These are phyloP conservation scores for Peromyscus melanophrys DNA, from an alignment of 2,797 vertebrate genomes.

Conservation along the genomic window DNA sequence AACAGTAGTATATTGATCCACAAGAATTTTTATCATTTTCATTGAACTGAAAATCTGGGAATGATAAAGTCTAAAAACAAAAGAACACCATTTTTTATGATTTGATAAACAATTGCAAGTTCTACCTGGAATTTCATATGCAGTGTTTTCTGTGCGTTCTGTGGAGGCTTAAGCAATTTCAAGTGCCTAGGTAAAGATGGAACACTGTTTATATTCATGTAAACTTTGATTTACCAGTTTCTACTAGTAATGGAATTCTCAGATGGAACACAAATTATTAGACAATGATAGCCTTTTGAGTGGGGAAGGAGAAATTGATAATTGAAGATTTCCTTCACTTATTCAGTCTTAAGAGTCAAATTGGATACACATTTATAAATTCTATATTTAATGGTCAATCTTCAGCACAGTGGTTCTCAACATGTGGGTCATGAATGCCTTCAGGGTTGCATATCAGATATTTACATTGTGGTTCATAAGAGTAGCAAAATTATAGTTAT, in stretches of 20 bases:
- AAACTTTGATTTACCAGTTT: slow-evolving; percentile 31
- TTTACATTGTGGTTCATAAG: neutral
- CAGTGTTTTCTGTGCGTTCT: neutral
- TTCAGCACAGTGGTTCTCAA: neutral
- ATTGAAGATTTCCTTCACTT: neutral
- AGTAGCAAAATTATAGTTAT: neutral
- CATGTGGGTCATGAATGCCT: neutral
- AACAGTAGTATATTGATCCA: neutral
- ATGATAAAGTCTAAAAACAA: neutral
- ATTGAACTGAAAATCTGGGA: neutral
- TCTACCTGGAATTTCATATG: neutral
- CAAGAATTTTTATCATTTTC: neutral
- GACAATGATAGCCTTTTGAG: neutral
- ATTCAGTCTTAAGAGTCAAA: slow-evolving; percentile 17
- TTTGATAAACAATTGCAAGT: neutral
- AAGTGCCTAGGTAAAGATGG: neutral
- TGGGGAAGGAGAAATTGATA: neutral
- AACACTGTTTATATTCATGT: neutral
- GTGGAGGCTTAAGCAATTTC: neutral
- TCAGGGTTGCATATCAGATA: too few species aligned
- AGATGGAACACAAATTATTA: slow-evolving; percentile 35
- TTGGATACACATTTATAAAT: neutral
- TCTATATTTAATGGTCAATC: neutral
- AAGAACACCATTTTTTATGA: neutral
- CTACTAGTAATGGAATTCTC: neutral